These are phyloP conservation scores for Patella caerulea DNA, from an alignment of 2,888 invertebrate species.

Conservation along the genomic window DNA sequence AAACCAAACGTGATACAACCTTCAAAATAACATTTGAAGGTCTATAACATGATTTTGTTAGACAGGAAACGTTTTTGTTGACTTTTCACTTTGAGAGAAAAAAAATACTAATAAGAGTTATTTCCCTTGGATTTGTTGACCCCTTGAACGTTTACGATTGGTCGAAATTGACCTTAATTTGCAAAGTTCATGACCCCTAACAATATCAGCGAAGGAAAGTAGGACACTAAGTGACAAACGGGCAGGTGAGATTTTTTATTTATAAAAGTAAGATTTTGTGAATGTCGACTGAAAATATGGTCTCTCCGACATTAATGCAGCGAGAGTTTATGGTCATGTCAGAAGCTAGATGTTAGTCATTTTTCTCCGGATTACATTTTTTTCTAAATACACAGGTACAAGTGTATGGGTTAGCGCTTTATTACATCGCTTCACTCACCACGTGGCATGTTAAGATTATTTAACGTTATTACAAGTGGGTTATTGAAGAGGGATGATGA, in stretches of 20 bases:
- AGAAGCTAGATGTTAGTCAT: no score
- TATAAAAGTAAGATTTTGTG: background rate
- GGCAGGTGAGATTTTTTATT: slow-evolving; percentile 9
- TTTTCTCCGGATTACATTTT: no score
- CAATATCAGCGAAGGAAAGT: slow-evolving; percentile 4
- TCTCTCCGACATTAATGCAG: no score
- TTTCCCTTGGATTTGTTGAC: background rate
- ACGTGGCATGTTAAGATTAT: slow-evolving; percentile 1
- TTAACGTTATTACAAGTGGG: background rate
- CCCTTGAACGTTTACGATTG: background rate
- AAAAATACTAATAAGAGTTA: background rate
- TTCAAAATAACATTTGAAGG: no score
- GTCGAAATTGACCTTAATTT: slow-evolving; percentile 1
- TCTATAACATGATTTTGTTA: background rate
- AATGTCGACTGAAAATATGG: no score
- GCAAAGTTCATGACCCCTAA: background rate
- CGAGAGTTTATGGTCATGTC: no score
- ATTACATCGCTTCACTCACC: background rate
- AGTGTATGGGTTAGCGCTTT: background rate
- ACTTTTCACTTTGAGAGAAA: slow-evolving; percentile 1
- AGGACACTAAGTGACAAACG: background rate
- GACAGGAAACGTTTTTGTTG: slow-evolving; percentile 4
- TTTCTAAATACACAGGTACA: no score
- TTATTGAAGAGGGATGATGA: no score
- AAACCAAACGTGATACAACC: no score